Conservation (phyloP, 92 coral and sea anemone species). For the Meandrina meandrites region DNA sequence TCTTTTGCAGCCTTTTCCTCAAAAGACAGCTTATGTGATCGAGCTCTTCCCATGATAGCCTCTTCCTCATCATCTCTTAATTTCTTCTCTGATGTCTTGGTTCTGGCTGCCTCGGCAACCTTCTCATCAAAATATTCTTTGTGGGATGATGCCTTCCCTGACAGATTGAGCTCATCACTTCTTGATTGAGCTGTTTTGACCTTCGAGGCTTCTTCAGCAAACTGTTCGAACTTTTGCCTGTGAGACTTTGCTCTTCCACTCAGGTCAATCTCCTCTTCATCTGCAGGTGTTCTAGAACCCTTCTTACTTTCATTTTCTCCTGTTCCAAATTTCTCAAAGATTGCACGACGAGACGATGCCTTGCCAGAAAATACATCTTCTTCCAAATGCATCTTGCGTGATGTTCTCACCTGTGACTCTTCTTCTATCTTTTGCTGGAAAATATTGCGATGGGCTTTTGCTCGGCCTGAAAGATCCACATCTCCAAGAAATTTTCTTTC, state of each 20-base stretch:
- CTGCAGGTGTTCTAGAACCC: slow-evolving; percentile 32
- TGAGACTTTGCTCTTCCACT: slow-evolving; percentile 81
- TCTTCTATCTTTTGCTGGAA: slow-evolving; percentile 79
- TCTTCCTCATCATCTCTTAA: slow-evolving; percentile 49
- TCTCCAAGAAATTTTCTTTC: slow-evolving; percentile 67
- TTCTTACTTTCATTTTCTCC: slow-evolving; percentile 52
- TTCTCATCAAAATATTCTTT: slow-evolving; percentile 72
- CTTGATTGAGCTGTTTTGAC: slow-evolving; percentile 54
- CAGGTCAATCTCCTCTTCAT: slow-evolving; percentile 60
- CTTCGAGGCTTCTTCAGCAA: slow-evolving; percentile 69
- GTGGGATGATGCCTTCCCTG: slow-evolving; percentile 63
- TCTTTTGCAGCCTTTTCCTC: slow-evolving; percentile 66
- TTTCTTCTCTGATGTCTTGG: slow-evolving; percentile 50
- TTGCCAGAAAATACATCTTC: slow-evolving; percentile 72
- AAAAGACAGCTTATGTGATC: slow-evolving; percentile 55
- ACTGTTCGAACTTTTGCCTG: slow-evolving; percentile 68
- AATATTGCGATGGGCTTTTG: slow-evolving; percentile 74
- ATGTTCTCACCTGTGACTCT: slow-evolving; percentile 66
- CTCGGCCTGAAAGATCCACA: slow-evolving; percentile 65
- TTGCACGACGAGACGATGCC: slow-evolving; percentile 69
- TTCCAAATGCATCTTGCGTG: slow-evolving; percentile 46
- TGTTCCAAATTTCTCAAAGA: slow-evolving; percentile 73
- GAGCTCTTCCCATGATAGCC: slow-evolving; percentile 48
- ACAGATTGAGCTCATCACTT: slow-evolving; percentile 48
- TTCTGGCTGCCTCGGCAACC: slow-evolving; percentile 62